Evolutionary conservation across 2,113 vertebrate genomes (phyloP).

Genomic region (Bolborhynchus lineola): DNA sequence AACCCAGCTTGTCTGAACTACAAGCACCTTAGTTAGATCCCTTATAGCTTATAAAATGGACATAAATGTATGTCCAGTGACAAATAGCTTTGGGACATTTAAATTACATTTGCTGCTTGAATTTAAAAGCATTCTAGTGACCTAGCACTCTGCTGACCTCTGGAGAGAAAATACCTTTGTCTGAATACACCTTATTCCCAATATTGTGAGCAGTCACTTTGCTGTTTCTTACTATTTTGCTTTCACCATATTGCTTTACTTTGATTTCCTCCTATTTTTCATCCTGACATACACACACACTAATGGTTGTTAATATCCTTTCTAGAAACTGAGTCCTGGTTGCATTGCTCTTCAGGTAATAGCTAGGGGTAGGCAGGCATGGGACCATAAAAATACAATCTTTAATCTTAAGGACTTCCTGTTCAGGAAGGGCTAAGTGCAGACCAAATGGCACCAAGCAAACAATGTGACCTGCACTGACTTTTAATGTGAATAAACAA

Average conservation of each 20-base stretch:
- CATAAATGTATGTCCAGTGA: not conserved
- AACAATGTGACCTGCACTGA: constrained; percentile 59
- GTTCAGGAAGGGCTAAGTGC: constrained; percentile 68
- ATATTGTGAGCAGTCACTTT: not conserved
- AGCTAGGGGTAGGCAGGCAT: constrained; percentile 46
- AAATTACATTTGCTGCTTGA: not conserved
- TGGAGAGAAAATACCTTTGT: not conserved
- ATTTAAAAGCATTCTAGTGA: not conserved
- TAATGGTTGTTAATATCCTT: constrained; percentile 60
- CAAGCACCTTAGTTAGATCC: not conserved
- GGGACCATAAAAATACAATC: constrained; percentile 74
- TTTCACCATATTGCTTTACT: constrained; percentile 9
- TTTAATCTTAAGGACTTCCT: constrained; percentile 81
- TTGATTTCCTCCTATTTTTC: constrained; percentile 68
- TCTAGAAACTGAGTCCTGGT: constrained; percentile 48
- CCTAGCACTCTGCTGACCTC: not conserved
- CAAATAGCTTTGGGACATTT: not conserved
- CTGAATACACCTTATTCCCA: not conserved
- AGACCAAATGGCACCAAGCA: constrained; percentile 74
- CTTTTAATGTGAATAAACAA: constrained; percentile 70
- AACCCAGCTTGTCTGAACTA: not conserved
- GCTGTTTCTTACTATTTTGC: constrained; percentile 23
- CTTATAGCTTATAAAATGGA: not conserved
- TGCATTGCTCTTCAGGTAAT: constrained; percentile 65
- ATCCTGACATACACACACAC: constrained; percentile 4